Base-by-base conservation (phyloP, 1,140 invertebrate species). In the Triops cancriformis region DNA sequence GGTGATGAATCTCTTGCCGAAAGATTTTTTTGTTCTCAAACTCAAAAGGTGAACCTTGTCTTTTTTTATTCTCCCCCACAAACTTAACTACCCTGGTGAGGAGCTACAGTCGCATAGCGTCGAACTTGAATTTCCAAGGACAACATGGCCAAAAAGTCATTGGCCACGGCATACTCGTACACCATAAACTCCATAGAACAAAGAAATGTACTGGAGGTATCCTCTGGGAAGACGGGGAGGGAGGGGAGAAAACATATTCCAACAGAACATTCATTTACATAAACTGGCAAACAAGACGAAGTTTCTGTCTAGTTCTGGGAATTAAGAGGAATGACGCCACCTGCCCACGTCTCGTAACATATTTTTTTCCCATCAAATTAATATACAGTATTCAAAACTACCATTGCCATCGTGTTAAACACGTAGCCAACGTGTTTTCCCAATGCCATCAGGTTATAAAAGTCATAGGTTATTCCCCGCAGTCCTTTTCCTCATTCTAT, bases 81-180 rank as follows among this genome's bases (percentile, higher is more conserved):
- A 64, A n/a, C 14, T 23, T 23, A 4, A 18, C 51, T n/a, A 18
- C 51, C 51, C 51, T 64, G 23, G 51, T 64, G 51, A 64, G 23
- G 51, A 64, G 23, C 51, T 1, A 64, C 10, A 64, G 23, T 64
- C 23, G 51, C 23, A 64, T 23, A 64, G 23, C 51, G 51, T 64
- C 51, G 51, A 64, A 64, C 51, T 64, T 64, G 51, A 64, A 18
- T 64, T 64, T 64, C 51, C 51, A 64, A 64, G 51, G 51, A 64
- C 51, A 64, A 9, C 51, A 64, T 64, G 51, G 51, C 51, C 14
- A 64, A 64, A 18, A 64, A 64, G 51, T 64, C 51, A 64, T 64
- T 64, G 51, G 51, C 51, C 51, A 64, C 10, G 51, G 51, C 51
- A 18, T n/a, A 64, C 14, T n/a, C 51, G 23, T 64, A 23, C 1